Conservation (phyloP, 2,113 vertebrate genomes). For the Corapipo altera region DNA sequence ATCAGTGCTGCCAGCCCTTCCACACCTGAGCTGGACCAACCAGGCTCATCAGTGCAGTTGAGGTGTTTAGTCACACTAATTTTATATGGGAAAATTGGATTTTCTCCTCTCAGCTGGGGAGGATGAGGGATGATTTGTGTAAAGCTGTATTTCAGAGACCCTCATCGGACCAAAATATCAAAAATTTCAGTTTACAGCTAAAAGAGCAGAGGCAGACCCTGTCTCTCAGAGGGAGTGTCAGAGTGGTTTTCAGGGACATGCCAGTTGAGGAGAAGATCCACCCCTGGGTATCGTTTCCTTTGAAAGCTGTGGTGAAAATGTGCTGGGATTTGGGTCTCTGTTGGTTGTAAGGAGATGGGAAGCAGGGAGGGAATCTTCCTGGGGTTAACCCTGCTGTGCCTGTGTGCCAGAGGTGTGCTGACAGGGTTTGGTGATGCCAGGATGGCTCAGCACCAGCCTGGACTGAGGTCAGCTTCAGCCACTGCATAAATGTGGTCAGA, state of each 20-base stretch:
- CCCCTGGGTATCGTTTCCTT: background rate
- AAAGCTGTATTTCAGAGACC: background rate
- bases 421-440: background rate
- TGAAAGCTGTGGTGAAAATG: background rate
- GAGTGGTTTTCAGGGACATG: background rate
- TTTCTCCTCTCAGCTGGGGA: background rate
- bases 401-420: background rate
- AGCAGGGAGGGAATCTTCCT: background rate
- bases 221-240: background rate
- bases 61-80: background rate
- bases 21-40: background rate
- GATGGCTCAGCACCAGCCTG: fast-evolving
- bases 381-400: background rate
- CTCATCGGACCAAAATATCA: background rate
- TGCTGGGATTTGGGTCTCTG: background rate
- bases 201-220: background rate
- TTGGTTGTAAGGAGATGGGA: background rate
- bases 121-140: background rate
- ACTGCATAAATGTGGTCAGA: background rate
- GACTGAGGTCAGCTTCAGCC: background rate
- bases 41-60: background rate
- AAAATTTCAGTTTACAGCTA: background rate
- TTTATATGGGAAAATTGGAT: background rate
- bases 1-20: background rate
- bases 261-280: background rate